Evolutionary conservation across 1,140 invertebrate genomes (phyloP), one percentile per base, ranked within the genome.

Genomic region (honey bee (Apis mellifera)): DNA sequence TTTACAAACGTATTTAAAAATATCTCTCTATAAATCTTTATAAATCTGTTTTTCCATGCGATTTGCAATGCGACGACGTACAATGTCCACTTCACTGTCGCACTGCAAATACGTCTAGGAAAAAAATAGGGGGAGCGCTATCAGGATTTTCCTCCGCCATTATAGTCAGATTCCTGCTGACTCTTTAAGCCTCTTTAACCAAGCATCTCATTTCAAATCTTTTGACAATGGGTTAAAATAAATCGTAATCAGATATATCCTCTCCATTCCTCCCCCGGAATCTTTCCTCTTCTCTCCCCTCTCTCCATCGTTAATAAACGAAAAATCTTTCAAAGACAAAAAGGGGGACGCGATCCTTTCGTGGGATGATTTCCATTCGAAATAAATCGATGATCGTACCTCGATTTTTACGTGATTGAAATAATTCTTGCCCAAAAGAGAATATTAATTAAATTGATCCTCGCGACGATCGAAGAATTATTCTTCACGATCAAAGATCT

Each of bases 201-300:
- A 57, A 66, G 50, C 15, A 62, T 72, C 68, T 79, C 50, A 52
- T 32, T 21, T 54, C n/a, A 72, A 64, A 74, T 64, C n/a, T 52
- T 50, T 3, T 32, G 11, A 73, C 52, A 73, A 62, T 73, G 26
- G 52, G 42, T 12, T 26, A 48, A 55, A 65, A 74, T 80, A 42
- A 80, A 74, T 80, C 52, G 60, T 65, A 57, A 57, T 60, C 48
- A 62, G 57, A 72, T 79, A 79, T 71, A n/a, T 71, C 19, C 13
- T 23, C 23, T 42, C 32, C 32, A 42, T 42, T 42, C 59, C 42
- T 64, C 13, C 9, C 17, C 8, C 7, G 8, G 19, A 64, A 21
- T 48, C 21, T 60, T 62, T 17, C 62, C 32, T 42, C 5, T 32
- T 32, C 32, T 3, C 32, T 3, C 32, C 4, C 7, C 5, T 42